Percentiles rank a stretch among this genome's conserved stretches.
Evolutionary conservation across 2,888 invertebrate genomes (phyloP).

Genomic region (Toxonevra muliebris): DNA sequence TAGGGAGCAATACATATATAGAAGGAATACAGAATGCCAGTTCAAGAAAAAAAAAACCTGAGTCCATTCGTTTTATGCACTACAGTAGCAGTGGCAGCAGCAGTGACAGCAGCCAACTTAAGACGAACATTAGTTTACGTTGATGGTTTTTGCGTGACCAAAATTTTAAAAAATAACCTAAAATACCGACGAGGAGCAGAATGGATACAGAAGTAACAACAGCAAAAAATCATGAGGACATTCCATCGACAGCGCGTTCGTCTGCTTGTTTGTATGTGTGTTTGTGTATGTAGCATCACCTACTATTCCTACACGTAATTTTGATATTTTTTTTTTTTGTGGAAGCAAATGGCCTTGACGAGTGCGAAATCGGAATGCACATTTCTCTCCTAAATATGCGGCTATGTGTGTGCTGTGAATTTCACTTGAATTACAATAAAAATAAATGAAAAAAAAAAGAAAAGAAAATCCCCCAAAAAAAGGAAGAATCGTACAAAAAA

Average conservation of each 20-base stretch:
- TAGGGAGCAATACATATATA: background rate
- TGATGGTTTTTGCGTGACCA: conserved; percentile 33
- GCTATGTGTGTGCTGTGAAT: background rate
- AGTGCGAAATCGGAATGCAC: conserved; percentile 8
- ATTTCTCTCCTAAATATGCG: background rate
- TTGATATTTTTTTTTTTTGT: background rate
- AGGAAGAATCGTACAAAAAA: background rate
- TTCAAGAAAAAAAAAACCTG: background rate
- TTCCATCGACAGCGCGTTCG: no score
- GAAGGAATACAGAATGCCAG: conserved; percentile 5
- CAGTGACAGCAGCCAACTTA: conserved; percentile 22
- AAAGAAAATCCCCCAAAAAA: no score
- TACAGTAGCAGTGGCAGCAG: conserved; percentile 17
- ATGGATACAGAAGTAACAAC: no score
- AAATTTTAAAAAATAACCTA: conserved; percentile 14
- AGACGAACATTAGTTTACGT: conserved; percentile 33
- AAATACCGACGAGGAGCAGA: no score
- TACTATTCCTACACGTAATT: no score
- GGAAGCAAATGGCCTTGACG: conserved; percentile 6
- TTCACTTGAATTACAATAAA: background rate
- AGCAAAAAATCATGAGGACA: no score
- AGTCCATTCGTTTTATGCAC: conserved; percentile 22
- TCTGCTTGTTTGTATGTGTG: no score
- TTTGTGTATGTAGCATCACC: no score
- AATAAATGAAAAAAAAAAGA: background rate